phyloP scores from a whole-genome alignment of 2,888 invertebrate genomes.

The Chorisops tibialis region DNA sequence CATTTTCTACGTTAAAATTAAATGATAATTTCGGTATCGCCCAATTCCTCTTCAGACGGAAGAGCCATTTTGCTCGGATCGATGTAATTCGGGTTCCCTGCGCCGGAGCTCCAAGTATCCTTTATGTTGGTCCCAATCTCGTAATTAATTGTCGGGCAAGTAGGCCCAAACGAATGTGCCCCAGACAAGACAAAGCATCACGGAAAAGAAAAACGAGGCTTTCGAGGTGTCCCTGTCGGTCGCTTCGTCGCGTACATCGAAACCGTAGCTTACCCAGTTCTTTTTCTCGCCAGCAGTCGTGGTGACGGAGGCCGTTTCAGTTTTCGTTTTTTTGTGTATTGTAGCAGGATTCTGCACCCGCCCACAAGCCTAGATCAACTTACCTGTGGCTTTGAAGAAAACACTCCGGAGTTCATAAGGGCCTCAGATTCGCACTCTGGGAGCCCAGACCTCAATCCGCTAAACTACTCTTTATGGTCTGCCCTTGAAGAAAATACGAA shows the following conservation, averaged over 20 bases:
- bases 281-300: slow-evolving; percentile 48
- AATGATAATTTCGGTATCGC: slow-evolving; percentile 80
- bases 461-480: too few relatives aligned
- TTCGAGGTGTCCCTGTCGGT: slow-evolving; percentile 69
- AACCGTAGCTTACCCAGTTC: slow-evolving; percentile 86
- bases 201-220: slow-evolving; percentile 64
- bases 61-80: slow-evolving; percentile 67
- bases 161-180: slow-evolving; percentile 69
- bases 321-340: too few relatives aligned
- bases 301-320: slow-evolving; percentile 36
- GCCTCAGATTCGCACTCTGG: too few relatives aligned
- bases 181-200: slow-evolving; percentile 68
- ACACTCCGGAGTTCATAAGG: too few relatives aligned
- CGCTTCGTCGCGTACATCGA: slow-evolving; percentile 60
- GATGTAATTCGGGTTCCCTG: slow-evolving; percentile 79
- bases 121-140: slow-evolving; percentile 87
- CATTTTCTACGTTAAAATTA: slow-evolving; percentile 53
- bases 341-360: too few relatives aligned
- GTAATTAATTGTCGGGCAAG: slow-evolving; percentile 68
- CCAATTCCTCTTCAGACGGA: slow-evolving; percentile 86
- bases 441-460: too few relatives aligned
- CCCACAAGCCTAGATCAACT: too few relatives aligned
- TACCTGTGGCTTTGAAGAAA: too few relatives aligned
- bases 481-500: too few relatives aligned
- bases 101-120: slow-evolving; percentile 83